A percentile compares a stretch with the other conserved stretches of the same genome.
Evolutionary conservation across 2,113 vertebrate species (phyloP).

Genomic region (Poecilia latipinna): DNA sequence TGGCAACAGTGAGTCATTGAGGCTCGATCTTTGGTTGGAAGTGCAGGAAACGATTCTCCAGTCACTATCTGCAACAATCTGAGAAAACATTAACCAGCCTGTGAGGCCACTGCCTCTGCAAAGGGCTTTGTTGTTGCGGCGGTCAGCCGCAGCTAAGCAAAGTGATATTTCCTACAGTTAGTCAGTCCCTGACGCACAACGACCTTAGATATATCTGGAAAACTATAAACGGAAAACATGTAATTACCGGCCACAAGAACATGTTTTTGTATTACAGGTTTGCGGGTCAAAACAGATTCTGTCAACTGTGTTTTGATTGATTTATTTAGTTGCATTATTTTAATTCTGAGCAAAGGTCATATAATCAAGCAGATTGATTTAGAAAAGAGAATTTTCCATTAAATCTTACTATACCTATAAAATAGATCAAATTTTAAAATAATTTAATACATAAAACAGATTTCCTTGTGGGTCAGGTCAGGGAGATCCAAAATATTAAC

Average conservation of each 20-base stretch:
- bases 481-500: no score
- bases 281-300: not conserved
- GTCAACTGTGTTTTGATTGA: not conserved
- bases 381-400: not conserved
- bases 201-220: not conserved
- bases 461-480: no score
- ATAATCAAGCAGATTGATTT: not conserved
- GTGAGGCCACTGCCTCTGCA: conserved; percentile 3
- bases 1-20: conserved; percentile 61
- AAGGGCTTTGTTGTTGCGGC: not conserved
- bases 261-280: not conserved
- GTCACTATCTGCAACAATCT: conserved; percentile 45
- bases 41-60: conserved; percentile 50
- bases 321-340: not conserved
- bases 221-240: not conserved
- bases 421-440: no score
- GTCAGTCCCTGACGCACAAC: not conserved
- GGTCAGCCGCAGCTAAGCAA: not conserved
- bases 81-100: conserved; percentile 62
- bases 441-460: no score
- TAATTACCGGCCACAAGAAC: not conserved
- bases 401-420: not conserved
- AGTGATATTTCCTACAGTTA: not conserved
- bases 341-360: not conserved
- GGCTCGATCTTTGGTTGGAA: conserved; percentile 43